phyloP scores from a whole-genome alignment of 2,797 vertebrate genomes.

The Onychomys torridus region DNA sequence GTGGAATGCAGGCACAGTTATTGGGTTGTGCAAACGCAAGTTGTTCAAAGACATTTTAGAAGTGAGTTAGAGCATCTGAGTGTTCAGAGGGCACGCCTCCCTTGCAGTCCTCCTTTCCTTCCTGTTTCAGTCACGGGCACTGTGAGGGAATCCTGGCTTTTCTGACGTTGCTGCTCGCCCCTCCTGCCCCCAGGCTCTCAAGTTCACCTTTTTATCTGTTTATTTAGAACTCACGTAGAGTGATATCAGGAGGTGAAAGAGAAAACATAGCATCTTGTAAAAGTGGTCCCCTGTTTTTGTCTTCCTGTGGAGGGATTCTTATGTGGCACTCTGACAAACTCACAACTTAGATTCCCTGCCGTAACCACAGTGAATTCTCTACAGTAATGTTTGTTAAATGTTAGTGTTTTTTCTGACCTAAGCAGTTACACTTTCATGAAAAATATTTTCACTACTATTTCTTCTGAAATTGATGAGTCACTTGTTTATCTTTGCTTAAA shows the following conservation, averaged over 20 bases:
- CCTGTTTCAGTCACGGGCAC: background rate
- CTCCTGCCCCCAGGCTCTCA: background rate
- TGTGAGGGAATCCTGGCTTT: background rate
- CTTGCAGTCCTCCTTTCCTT: constrained; percentile 21
- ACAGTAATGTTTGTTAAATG: constrained; percentile 23
- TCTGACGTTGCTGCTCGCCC: background rate
- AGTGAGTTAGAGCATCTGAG: background rate
- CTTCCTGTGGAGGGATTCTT: background rate
- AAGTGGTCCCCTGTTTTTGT: background rate
- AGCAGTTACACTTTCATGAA: constrained; percentile 33
- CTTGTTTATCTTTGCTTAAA: constrained; percentile 54
- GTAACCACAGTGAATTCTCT: background rate
- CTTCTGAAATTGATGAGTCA: constrained; percentile 27
- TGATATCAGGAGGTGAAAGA: background rate
- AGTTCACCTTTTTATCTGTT: constrained; percentile 44
- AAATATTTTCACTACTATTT: constrained; percentile 4
- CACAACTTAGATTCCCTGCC: constrained; percentile 29
- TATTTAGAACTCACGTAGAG: constrained; percentile 20
- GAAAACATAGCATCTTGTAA: constrained; percentile 35
- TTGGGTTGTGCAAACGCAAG: constrained; percentile 2
- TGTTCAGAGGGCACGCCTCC: background rate
- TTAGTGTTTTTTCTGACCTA: constrained; percentile 28
- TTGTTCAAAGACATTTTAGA: background rate
- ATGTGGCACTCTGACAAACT: background rate
- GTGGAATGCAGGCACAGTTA: background rate